Base-by-base conservation (phyloP, 1,140 invertebrate species). In the Catajapyx aquilonaris region DNA sequence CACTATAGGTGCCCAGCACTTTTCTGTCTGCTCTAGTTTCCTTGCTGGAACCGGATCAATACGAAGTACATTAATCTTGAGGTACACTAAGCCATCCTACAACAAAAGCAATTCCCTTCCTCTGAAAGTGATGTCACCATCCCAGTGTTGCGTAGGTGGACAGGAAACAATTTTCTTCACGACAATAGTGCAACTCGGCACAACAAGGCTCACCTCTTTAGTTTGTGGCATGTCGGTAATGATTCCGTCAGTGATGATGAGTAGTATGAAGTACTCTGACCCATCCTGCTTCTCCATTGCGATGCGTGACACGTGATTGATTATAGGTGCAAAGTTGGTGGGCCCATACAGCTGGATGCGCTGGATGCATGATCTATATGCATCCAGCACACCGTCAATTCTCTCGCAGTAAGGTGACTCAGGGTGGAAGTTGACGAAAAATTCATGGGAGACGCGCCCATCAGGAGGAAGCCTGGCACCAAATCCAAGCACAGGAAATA, bases 171-270 rank as follows among this genome's bases (percentile, higher is more conserved):
- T n/a, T n/a, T n/a, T n/a, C n/a, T n/a, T n/a, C n/a, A n/a, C n/a
- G n/a, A n/a, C n/a, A n/a, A n/a, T n/a, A n/a, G n/a, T n/a, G n/a
- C n/a, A n/a, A n/a, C n/a, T n/a, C n/a, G n/a, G n/a, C n/a, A n/a
- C n/a, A n/a, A n/a, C n/a, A n/a, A 28, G 13, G 39, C 38, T 47
- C 47, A 56, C 69, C 40, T 65, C 50, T 45, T 62, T 68, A 0
- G 73, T 74, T 22, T 67, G 54, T 11, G 59, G 57, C 62, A 76
- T 69, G 47, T 76, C 73, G 9, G 66, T 70, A 20, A 76, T 69
- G 18, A 71, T 63, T 19, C 73, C 73, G 55, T 76, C 73, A 3
- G 73, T 76, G 4, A 76, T 55, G 35, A 76, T 67, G 1, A 76
- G 53, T 2, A 76, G 50, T 22, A 76, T 61, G 50, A 62, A 71